Evolutionary conservation across 2,797 vertebrate species (phyloP).

Genomic region (Discoglossus pictus): DNA sequence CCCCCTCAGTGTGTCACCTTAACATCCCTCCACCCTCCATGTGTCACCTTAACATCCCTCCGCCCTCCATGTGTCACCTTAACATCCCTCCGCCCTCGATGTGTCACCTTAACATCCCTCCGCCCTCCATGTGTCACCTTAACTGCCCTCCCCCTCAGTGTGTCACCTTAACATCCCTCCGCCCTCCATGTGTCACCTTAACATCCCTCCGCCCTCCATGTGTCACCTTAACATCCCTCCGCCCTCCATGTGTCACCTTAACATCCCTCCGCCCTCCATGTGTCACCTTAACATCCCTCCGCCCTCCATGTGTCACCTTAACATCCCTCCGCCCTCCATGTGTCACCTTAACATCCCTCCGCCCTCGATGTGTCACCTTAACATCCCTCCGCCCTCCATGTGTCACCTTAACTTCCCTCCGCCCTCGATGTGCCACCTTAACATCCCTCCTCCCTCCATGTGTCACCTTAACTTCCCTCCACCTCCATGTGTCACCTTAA

Average conservation of each 20-base stretch:
- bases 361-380: too few species aligned
- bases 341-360: not conserved
- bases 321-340: not conserved
- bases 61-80: too few species aligned
- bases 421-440: not conserved
- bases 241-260: too few species aligned
- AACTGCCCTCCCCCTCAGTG: not conserved
- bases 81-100: not conserved
- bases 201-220: not conserved
- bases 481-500: too few species aligned
- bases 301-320: not conserved
- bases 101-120: not conserved
- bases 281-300: not conserved
- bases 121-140: not conserved
- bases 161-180: not conserved
- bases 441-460: not conserved
- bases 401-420: not conserved
- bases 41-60: not conserved
- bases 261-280: not conserved
- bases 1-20: too few species aligned
- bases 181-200: not conserved
- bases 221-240: not conserved
- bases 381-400: not conserved
- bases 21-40: not conserved
- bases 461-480: not conserved